These are phyloP conservation scores for Saccostrea echinata DNA, from an alignment of 1,140 invertebrate species.

Conservation along the genomic window DNA sequence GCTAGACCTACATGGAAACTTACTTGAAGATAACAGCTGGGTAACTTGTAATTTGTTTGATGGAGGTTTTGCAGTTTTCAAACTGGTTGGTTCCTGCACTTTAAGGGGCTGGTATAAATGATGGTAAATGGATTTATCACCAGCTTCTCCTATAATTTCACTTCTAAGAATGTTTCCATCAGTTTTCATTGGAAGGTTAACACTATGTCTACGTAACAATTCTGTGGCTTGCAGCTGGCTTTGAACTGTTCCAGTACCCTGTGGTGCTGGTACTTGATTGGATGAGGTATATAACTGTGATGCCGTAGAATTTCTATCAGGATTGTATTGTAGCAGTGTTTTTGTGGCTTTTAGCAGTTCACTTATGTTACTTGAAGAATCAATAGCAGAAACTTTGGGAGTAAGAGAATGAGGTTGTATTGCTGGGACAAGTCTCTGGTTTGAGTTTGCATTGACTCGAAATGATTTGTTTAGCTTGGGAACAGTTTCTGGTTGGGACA, in stretches of 20 bases:
- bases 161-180: neutral
- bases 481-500: conserved; percentile 2
- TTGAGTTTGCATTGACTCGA: neutral
- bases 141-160: conserved; percentile 24
- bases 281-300: neutral
- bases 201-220: neutral
- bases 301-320: neutral
- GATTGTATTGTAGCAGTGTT: conserved; percentile 11
- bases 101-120: conserved; percentile 25
- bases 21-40: neutral
- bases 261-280: neutral
- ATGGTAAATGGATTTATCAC: conserved; percentile 35
- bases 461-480: neutral
- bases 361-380: conserved; percentile 34
- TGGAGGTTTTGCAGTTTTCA: conserved; percentile 29
- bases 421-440: conserved; percentile 34
- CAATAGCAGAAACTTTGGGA: neutral
- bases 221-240: neutral
- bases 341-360: conserved; percentile 49
- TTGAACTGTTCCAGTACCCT: neutral
- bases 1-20: neutral
- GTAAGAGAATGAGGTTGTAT: neutral
- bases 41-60: conserved; percentile 16
- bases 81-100: neutral
- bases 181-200: neutral